Percentiles rank a stretch among this genome's conserved stretches.
Conservation (phyloP, 2,113 vertebrate species). For the Leptocoma aspasia region DNA sequence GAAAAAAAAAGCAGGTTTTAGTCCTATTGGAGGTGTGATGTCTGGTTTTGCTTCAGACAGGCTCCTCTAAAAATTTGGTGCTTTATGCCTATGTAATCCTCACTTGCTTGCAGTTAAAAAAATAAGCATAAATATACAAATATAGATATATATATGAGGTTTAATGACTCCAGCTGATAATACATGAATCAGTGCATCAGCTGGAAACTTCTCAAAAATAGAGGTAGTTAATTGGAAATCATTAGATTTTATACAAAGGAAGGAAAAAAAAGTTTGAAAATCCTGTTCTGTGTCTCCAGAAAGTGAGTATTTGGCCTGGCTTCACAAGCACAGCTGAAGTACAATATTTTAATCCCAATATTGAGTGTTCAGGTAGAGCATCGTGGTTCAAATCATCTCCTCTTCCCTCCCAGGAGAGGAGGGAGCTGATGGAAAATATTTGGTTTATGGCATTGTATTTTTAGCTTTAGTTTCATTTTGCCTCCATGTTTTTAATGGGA, state of each 20-base stretch:
- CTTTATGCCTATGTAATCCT: neutral
- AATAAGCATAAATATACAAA: no score
- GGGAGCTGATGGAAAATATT: neutral
- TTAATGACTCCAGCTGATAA: neutral
- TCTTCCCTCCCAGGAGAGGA: neutral
- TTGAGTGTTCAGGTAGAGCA: neutral
- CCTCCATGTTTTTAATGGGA: neutral
- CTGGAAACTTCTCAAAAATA: neutral
- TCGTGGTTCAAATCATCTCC: neutral
- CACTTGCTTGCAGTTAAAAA: slow-evolving; percentile 1
- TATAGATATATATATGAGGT: neutral
- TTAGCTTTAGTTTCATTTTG: neutral
- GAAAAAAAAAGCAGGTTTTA: neutral
- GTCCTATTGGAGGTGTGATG: slow-evolving; percentile 32
- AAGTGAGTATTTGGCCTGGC: neutral
- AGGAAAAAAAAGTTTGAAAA: neutral
- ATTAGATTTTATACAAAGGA: neutral
- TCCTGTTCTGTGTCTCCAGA: neutral
- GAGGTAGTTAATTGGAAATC: neutral
- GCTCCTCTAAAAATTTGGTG: neutral
- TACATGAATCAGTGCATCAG: neutral
- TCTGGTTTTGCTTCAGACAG: neutral
- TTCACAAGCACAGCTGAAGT: neutral
- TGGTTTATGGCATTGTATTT: neutral
- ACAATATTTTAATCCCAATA: neutral